Percentiles rank a stretch among this genome's conserved stretches.
Evolutionary conservation across 2,797 vertebrate species (phyloP).

Genomic region (Gephyroberyx darwinii): DNA sequence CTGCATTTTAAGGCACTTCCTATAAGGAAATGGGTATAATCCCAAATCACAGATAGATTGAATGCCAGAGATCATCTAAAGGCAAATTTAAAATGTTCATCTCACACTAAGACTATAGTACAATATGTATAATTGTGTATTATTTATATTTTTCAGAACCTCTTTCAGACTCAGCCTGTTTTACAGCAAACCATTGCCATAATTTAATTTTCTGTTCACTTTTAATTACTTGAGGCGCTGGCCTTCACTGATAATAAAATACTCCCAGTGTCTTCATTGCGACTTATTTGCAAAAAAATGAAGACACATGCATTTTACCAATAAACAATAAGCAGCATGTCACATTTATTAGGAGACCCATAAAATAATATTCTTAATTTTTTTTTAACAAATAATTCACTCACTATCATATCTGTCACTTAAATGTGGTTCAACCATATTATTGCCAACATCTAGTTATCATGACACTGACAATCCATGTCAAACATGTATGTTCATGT

Average conservation of each 20-base stretch:
- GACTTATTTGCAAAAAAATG: constrained; percentile 11
- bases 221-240: constrained; percentile 40
- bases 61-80: too few species aligned
- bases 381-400: neutral
- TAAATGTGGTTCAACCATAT: neutral
- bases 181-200: constrained; percentile 31
- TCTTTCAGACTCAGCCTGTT: constrained; percentile 5
- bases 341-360: constrained; percentile 30
- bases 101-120: neutral
- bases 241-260: constrained; percentile 36
- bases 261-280: constrained; percentile 27
- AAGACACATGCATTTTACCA: neutral
- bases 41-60: too few species aligned
- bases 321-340: constrained; percentile 21
- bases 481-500: neutral
- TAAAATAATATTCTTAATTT: neutral
- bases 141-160: constrained; percentile 27
- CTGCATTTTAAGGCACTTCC: too few species aligned
- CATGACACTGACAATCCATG: neutral
- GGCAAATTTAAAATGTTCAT: constrained; percentile 1
- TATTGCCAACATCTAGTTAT: neutral
- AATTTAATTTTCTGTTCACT: constrained; percentile 28
- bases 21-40: too few species aligned
- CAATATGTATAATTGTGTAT: neutral
- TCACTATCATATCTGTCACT: neutral